phyloP scores from a whole-genome alignment of 1,140 invertebrate genomes.

The Xylocopa sonorina region DNA sequence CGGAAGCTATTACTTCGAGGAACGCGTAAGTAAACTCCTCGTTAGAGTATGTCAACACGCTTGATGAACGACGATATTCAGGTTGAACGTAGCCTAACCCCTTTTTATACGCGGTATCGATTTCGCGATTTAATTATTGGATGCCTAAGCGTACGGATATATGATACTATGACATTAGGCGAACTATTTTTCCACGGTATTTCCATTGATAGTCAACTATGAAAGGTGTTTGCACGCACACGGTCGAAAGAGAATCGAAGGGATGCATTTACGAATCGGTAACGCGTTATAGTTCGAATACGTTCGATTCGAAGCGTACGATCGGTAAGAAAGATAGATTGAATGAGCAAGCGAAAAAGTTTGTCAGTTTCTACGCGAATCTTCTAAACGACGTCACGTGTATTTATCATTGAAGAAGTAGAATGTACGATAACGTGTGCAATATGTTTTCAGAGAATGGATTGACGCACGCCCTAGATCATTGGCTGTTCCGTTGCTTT shows the following conservation, averaged over 20 bases:
- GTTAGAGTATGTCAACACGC: background rate
- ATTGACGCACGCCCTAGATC: background rate
- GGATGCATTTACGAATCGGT: conserved; percentile 58
- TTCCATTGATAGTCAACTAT: conserved; percentile 46
- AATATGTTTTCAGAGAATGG: background rate
- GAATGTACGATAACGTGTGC: background rate
- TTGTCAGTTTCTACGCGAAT: background rate
- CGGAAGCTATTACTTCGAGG: background rate
- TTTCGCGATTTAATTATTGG: conserved; percentile 15
- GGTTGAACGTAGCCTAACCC: conserved; percentile 24
- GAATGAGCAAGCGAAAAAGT: conserved; percentile 8
- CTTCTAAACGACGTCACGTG: background rate
- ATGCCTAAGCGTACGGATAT: conserved; percentile 21
- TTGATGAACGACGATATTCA: conserved; percentile 10
- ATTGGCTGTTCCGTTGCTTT: background rate
- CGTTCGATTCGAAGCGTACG: background rate
- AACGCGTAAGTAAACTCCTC: conserved; percentile 31
- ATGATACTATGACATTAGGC: conserved; percentile 49
- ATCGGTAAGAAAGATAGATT: background rate
- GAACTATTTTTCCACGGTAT: conserved; percentile 64
- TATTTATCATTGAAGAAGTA: too few relatives aligned
- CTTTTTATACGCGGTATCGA: conserved; percentile 36
- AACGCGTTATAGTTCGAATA: background rate
- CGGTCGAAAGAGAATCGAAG: conserved; percentile 19
- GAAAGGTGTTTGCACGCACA: conserved; percentile 24